Base-by-base conservation (phyloP, 2,113 vertebrate species). In the Sylvia atricapilla region DNA sequence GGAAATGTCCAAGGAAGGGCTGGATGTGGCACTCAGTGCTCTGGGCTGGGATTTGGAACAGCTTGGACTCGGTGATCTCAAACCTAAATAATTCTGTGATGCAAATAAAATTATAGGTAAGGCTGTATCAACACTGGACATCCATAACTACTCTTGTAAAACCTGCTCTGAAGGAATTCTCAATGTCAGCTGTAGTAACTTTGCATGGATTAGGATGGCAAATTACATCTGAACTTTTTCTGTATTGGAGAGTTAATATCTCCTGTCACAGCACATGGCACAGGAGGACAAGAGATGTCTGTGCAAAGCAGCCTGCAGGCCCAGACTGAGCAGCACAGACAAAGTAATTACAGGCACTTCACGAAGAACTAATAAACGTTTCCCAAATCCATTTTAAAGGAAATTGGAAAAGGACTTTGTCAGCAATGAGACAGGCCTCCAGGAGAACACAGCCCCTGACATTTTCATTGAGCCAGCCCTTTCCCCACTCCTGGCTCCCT, bases 281-380 rank as follows among this genome's bases (percentile, higher is more conserved):
- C 31, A 70, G 56, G 72, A 63, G 78, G 53, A 14, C 89, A 69
- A 5, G 19, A 33, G 63, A 60, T 22, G 23, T 28, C 55, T 74
- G 47, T 59, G 66, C 80, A 84, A 55, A 94, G 46, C 50, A 87
- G 75, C 93, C 80, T 41, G 43, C 47, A 58, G 91, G 73, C 7
- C 2, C 5, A n/a, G 43, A 16, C 63, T 50, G 55, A 86, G 49
- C 37, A 89, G 69, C 64, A 74, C 77, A 96, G 37, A 68, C 90
- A 88, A 62, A 92, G 94, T 89, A 87, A 92, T 94, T 95, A 89
- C 89, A 92, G 82, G n/a, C 55, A 93, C 86, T 94, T 94, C 70
- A 77, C 49, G 58, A 94, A 72, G 89, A 91, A 90, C 87, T 95
- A 96, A 95, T 92, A 92, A 87, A 87, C 1, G 1, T 77, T 95